Conservation (phyloP, 2,888 invertebrate species). For the Pantelozetes paolii region DNA sequence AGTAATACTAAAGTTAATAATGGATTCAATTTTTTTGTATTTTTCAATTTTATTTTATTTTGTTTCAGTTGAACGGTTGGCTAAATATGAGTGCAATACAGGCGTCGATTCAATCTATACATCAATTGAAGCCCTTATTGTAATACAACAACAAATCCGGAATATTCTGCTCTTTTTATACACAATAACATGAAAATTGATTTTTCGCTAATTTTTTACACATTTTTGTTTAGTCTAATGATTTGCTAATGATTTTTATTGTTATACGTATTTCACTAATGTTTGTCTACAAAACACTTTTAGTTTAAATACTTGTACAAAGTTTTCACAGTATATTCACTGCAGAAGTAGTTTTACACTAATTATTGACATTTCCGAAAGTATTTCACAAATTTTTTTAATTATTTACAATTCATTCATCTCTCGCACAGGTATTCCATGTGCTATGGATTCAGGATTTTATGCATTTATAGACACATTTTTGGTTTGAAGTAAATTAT, state of each 20-base stretch:
- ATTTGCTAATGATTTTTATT: background rate
- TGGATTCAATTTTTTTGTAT: constrained; percentile 14
- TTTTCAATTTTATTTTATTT: background rate
- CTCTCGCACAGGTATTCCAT: too few relatives aligned
- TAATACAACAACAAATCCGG: background rate
- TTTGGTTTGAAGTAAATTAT: constrained; percentile 23
- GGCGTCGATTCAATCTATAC: background rate
- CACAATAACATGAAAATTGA: background rate
- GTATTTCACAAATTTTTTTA: too few relatives aligned
- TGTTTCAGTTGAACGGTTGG: constrained; percentile 23
- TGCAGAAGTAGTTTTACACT: background rate
- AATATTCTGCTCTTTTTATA: background rate
- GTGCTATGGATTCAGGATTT: background rate
- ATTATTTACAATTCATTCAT: too few relatives aligned
- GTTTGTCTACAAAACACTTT: background rate
- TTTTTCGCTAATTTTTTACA: background rate
- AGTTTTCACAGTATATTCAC: too few relatives aligned
- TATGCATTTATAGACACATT: constrained; percentile 21
- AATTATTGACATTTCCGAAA: too few relatives aligned
- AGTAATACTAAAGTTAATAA: constrained; percentile 21
- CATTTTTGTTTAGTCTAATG: background rate
- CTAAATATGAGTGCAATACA: constrained; percentile 6
- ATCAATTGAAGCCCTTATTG: background rate
- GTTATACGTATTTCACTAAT: background rate
- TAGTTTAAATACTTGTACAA: background rate